phyloP scores from a whole-genome alignment of 2,797 vertebrate genomes.

The Tamandua tetradactyla region DNA sequence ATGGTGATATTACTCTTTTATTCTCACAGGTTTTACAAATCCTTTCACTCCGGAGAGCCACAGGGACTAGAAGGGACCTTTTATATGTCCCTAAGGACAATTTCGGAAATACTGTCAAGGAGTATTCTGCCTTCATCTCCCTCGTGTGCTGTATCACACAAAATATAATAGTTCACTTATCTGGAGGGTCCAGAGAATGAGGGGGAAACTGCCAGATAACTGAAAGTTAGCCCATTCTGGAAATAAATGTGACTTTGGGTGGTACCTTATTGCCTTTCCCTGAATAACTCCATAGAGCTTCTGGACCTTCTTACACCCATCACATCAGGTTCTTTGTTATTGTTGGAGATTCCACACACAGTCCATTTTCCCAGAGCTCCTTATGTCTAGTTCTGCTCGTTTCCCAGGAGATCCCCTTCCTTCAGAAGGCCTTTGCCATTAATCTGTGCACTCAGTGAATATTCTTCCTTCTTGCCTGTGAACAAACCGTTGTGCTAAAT shows the following conservation, averaged over 20 bases:
- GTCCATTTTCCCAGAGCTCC: background rate
- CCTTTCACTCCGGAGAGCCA: constrained; percentile 41
- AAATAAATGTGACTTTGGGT: background rate
- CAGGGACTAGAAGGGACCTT: background rate
- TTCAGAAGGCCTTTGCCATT: background rate
- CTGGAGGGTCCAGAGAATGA: background rate
- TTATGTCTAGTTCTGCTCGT: background rate
- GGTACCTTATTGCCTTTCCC: background rate
- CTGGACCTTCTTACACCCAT: no score
- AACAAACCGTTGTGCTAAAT: background rate
- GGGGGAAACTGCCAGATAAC: background rate
- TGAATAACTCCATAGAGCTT: background rate
- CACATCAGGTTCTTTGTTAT: background rate
- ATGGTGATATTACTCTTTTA: background rate
- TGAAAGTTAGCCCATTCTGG: background rate
- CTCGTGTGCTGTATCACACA: background rate
- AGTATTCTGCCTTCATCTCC: background rate
- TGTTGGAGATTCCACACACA: background rate
- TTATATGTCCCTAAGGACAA: constrained; percentile 10
- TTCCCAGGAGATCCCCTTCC: background rate
- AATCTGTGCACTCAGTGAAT: background rate
- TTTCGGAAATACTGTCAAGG: constrained; percentile 7
- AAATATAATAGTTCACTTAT: constrained; percentile 2
- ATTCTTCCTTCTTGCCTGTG: background rate
- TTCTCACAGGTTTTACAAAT: constrained; percentile 41